phyloP scores from a whole-genome alignment of 2,888 invertebrate species.

The Linnaemya tessellans region DNA sequence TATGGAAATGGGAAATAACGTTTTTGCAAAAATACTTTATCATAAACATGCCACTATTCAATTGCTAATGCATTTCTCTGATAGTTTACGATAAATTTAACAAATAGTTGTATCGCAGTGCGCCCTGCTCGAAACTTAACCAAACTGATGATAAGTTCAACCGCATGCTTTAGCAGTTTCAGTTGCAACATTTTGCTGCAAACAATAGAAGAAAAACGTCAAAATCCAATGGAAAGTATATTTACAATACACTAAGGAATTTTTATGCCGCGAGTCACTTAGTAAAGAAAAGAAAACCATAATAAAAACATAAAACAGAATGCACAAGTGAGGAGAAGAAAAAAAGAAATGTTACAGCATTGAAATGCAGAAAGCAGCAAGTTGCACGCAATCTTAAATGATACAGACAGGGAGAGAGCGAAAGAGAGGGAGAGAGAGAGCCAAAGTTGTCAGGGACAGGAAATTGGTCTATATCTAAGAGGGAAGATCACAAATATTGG shows the following conservation, averaged over 20 bases:
- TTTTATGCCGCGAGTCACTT: slow-evolving; percentile 71
- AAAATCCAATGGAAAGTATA: slow-evolving; percentile 67
- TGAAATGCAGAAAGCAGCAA: slow-evolving; percentile 34
- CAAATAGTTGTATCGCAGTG: slow-evolving; percentile 52
- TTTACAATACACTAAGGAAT: slow-evolving; percentile 70
- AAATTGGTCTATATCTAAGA: not conserved
- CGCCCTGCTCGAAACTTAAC: slow-evolving; percentile 7
- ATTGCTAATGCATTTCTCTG: slow-evolving; percentile 70
- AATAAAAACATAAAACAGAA: not conserved
- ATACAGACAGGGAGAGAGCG: not conserved
- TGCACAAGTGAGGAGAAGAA: not conserved
- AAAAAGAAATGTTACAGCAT: not conserved
- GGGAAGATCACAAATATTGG: not conserved
- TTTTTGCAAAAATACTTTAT: slow-evolving; percentile 33
- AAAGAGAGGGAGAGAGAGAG: not conserved
- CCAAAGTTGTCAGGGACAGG: not conserved
- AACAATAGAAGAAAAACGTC: slow-evolving; percentile 52
- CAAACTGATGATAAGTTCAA: slow-evolving; percentile 27
- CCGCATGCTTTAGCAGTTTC: slow-evolving; percentile 13
- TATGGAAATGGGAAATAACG: slow-evolving; percentile 28
- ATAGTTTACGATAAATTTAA: slow-evolving; percentile 71
- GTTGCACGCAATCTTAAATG: slow-evolving; percentile 43
- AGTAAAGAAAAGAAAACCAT: slow-evolving; percentile 25
- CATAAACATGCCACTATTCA: slow-evolving; percentile 60
- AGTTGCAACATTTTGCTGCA: slow-evolving; percentile 38